A percentile compares a stretch with the other conserved stretches of the same genome.
These are phyloP conservation scores for Sussaba pulchella DNA, from an alignment of 2,888 invertebrate genomes.

Conservation along the genomic window DNA sequence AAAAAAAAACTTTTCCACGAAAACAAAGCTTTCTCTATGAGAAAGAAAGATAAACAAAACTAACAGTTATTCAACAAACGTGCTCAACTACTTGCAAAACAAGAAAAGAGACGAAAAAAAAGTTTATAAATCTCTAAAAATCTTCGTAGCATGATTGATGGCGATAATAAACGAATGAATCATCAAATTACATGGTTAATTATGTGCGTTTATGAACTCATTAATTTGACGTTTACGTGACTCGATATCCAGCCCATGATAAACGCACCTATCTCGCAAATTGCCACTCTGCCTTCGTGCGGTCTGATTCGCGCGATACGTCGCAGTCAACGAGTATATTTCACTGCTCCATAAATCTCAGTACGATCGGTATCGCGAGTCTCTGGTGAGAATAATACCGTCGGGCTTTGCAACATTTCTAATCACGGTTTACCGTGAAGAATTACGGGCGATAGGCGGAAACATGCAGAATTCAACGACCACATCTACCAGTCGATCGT, in stretches of 20 bases:
- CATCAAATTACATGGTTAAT: conserved; percentile 39
- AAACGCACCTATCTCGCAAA: conserved; percentile 47
- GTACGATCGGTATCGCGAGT: conserved; percentile 1
- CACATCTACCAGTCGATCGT: conserved; percentile 40
- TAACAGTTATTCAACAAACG: not conserved
- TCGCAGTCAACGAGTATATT: not conserved
- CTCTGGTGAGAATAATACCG: conserved; percentile 13
- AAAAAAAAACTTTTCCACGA: no score
- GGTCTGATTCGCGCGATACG: conserved; percentile 28
- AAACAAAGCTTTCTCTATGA: no score
- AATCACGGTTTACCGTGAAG: not conserved
- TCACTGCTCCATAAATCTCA: not conserved
- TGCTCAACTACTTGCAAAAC: no score
- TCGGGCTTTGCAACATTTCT: not conserved
- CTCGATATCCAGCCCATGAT: conserved; percentile 27
- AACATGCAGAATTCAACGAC: not conserved
- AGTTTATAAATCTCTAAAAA: conserved; percentile 1
- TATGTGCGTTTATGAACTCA: conserved; percentile 49
- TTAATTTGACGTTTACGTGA: not conserved
- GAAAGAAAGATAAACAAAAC: no score
- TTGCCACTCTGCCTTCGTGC: conserved; percentile 32
- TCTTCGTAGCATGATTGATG: conserved; percentile 23
- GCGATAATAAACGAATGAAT: conserved; percentile 45
- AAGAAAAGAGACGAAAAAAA: no score
- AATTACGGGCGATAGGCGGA: conserved; percentile 13